Conservation (phyloP, 2,888 invertebrate species). For the Ferrisia virgata region DNA sequence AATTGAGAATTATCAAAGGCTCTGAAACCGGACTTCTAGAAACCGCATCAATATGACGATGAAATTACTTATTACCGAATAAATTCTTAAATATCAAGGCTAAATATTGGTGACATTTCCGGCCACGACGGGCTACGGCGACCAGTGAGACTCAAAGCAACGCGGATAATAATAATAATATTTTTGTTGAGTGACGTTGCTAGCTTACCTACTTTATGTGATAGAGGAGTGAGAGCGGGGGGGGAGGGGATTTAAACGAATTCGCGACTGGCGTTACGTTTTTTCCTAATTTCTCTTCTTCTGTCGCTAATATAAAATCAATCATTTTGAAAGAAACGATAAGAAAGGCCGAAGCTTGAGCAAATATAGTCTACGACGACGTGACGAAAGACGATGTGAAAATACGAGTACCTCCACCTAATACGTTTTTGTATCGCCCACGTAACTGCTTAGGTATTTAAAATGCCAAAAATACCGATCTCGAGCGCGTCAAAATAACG, state of each 20-base stretch:
- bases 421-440: not conserved
- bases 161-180: not conserved
- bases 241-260: not conserved
- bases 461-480: not conserved
- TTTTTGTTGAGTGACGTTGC: constrained; percentile 7
- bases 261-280: not conserved
- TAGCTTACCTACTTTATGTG: too few relatives aligned
- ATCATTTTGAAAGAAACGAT: constrained; percentile 9
- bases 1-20: not conserved
- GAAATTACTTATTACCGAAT: not conserved
- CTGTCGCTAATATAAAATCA: constrained; percentile 17
- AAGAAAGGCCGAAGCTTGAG: not conserved
- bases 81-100: constrained; percentile 4
- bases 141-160: too few relatives aligned
- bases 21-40: too few relatives aligned
- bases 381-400: not conserved
- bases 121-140: not conserved
- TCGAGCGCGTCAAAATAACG: not conserved
- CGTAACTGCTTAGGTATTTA: not conserved
- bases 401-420: too few relatives aligned
- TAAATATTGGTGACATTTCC: constrained; percentile 11
- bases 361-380: not conserved
- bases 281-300: not conserved
- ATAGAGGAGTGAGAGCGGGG: too few relatives aligned
- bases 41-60: not conserved